Conservation (phyloP, 2,113 vertebrate species). For the Desmodus rotundus region DNA sequence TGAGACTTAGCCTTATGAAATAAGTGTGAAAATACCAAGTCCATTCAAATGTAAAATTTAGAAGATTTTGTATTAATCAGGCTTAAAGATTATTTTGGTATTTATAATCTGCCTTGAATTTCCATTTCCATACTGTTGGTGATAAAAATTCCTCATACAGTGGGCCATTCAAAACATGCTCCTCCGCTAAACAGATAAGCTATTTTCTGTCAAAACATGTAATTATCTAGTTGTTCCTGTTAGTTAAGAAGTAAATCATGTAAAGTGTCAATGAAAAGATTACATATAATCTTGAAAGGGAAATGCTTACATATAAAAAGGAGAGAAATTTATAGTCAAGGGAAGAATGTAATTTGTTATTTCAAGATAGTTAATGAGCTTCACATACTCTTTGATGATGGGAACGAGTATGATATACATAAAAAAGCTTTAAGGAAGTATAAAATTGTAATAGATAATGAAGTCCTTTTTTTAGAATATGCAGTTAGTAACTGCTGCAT, state of each 20-base stretch:
- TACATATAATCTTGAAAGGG: slow-evolving; percentile 70
- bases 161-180: slow-evolving; percentile 18
- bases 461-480: slow-evolving; percentile 63
- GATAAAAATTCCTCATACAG: slow-evolving; percentile 60
- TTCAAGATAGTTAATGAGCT: slow-evolving; percentile 77
- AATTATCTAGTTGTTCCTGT: slow-evolving; percentile 75
- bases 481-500: slow-evolving; percentile 67
- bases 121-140: background rate
- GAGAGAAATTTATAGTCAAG: slow-evolving; percentile 67
- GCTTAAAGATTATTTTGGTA: slow-evolving; percentile 50
- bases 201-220: slow-evolving; percentile 75
- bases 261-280: slow-evolving; percentile 50
- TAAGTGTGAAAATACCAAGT: slow-evolving; percentile 31
- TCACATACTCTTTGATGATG: slow-evolving; percentile 70
- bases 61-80: slow-evolving; percentile 56
- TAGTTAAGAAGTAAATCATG: slow-evolving; percentile 70
- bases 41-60: slow-evolving; percentile 44
- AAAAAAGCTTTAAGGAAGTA: slow-evolving; percentile 63
- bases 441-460: slow-evolving; percentile 76
- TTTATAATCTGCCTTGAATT: slow-evolving; percentile 49
- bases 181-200: slow-evolving; percentile 69
- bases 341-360: slow-evolving; percentile 74
- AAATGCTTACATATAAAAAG: slow-evolving; percentile 68
- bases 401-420: slow-evolving; percentile 56
- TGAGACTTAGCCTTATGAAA: background rate